phyloP scores from a whole-genome alignment of 1,140 invertebrate species.

The Cheumatopsyche charites region DNA sequence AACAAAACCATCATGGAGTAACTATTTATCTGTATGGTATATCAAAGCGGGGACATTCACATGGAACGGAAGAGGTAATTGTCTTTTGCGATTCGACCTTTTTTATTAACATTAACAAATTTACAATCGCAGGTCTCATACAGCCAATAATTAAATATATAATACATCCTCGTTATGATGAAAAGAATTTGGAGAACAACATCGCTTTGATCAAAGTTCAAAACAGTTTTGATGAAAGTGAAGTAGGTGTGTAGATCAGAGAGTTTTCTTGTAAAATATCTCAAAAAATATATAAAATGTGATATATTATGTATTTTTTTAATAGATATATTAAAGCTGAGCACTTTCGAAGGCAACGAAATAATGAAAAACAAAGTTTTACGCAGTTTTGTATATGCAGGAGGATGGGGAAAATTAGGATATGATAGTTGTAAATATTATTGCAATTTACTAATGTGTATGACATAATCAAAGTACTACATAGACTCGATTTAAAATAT shows the following conservation, averaged over 20 bases:
- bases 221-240: not conserved
- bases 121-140: not conserved
- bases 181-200: constrained; percentile 1
- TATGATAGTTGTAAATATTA: not conserved
- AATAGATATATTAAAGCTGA: not conserved
- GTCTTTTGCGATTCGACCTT: constrained; percentile 1
- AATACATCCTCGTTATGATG: constrained; percentile 7
- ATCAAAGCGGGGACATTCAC: too few relatives aligned
- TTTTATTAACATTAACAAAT: not conserved
- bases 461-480: not conserved
- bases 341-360: not conserved
- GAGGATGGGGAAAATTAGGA: not conserved
- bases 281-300: not conserved
- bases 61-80: too few relatives aligned
- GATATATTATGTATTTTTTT: not conserved
- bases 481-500: not conserved
- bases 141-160: not conserved
- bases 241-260: not conserved
- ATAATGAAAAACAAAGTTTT: not conserved
- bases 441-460: not conserved
- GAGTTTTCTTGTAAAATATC: not conserved
- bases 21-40: too few relatives aligned
- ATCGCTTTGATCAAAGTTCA: not conserved
- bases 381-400: not conserved
- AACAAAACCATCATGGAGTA: too few relatives aligned